Percentiles rank a stretch among this genome's conserved stretches.
Evolutionary conservation across 2,888 invertebrate species (phyloP).

Genomic region (Eulithis prunata): DNA sequence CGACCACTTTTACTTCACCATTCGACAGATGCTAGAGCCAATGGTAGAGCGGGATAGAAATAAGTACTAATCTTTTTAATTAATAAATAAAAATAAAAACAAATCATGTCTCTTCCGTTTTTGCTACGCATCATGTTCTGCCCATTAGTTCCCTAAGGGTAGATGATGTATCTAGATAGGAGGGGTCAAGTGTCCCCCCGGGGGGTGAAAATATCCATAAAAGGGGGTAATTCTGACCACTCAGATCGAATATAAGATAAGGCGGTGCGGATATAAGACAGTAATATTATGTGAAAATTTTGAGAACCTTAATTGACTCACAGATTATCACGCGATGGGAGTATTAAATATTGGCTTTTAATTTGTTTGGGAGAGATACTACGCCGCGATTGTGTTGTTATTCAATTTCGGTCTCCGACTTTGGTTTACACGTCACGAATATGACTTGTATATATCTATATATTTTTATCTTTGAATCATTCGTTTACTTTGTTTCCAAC

Average conservation of each 20-base stretch:
- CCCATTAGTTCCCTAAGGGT: constrained; percentile 80
- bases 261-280: constrained; percentile 75
- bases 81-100: too few relatives aligned
- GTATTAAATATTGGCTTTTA: constrained; percentile 73
- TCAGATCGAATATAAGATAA: constrained; percentile 80
- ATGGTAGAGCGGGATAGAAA: too few relatives aligned
- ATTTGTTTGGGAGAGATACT: constrained; percentile 62
- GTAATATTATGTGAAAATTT: constrained; percentile 77
- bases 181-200: constrained; percentile 81
- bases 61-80: too few relatives aligned
- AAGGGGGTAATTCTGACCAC: constrained; percentile 79
- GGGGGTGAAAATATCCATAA: constrained; percentile 81
- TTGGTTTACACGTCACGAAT: constrained; percentile 19
- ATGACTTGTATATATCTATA: neutral
- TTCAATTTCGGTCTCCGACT: constrained; percentile 31
- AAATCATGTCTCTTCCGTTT: constrained; percentile 59
- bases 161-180: constrained; percentile 82
- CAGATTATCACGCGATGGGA: constrained; percentile 70
- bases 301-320: constrained; percentile 78
- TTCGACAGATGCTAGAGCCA: too few relatives aligned
- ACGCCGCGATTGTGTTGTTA: constrained; percentile 50
- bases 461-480: too few relatives aligned
- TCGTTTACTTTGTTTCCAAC: neutral
- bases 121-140: constrained; percentile 54
- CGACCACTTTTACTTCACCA: too few relatives aligned